Conservation (phyloP, 2,113 vertebrate species). For the Dryoscopus gambensis region DNA sequence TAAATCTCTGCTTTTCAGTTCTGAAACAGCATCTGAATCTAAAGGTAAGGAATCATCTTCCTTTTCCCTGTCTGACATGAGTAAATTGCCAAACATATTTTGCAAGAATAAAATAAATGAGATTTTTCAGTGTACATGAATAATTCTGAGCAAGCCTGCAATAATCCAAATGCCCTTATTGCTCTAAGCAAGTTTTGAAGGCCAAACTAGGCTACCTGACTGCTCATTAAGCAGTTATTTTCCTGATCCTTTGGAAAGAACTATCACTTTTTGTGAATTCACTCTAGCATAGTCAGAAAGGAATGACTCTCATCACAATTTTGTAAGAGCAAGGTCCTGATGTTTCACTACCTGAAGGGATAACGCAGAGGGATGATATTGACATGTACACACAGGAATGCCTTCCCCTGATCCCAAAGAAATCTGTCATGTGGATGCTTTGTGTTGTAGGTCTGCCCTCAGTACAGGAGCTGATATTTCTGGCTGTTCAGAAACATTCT, state of each 20-base stretch:
- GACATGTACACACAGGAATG: background rate
- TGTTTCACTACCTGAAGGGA: background rate
- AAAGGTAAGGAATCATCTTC: background rate
- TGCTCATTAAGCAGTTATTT: constrained; percentile 26
- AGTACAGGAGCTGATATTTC: background rate
- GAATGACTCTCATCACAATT: background rate
- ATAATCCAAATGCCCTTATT: background rate
- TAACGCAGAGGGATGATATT: background rate
- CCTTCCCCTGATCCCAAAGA: background rate
- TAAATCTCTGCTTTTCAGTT: background rate
- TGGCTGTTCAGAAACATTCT: background rate
- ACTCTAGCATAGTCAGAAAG: background rate
- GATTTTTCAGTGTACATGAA: background rate
- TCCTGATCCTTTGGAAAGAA: background rate
- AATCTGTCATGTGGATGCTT: background rate
- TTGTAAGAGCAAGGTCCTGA: background rate
- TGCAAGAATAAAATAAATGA: constrained; percentile 5
- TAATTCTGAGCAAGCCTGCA: background rate
- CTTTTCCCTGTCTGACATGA: background rate
- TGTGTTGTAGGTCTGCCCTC: background rate
- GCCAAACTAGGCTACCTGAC: background rate
- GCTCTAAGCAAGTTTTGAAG: background rate
- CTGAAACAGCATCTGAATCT: background rate
- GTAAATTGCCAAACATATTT: background rate
- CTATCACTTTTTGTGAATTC: background rate